Evolutionary conservation across 2,113 vertebrate genomes (phyloP), one percentile per base, ranked within the genome.

Genomic region (Limanda limanda): DNA sequence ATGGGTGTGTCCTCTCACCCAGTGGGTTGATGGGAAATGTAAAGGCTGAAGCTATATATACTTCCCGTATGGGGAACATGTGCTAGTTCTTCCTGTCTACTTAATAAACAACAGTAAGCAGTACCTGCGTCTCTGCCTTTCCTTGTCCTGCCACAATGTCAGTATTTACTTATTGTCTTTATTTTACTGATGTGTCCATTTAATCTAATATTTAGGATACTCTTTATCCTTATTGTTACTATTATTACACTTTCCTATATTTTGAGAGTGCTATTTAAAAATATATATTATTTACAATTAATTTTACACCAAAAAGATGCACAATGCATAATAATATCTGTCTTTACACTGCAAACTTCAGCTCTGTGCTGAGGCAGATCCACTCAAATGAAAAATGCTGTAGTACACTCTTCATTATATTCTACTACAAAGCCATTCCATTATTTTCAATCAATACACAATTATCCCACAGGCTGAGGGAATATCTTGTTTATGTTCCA

Each of bases 391-490:
- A 51, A 82, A 88, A 90, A 81, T 84, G 88, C 78, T 84, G 89
- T 85, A 79, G 58, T 81, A 64, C 69, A 79, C 81, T 85, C 60
- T 88, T 90, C 78, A 85, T 89, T 85, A 86, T 89, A 82, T 93
- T 90, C 65, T 82, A 87, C 87, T 77, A 66, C 60, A 66, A 87
- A 86, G 71, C 71, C 64, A 61, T 87, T 91, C 79, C 73, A 88
- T 92, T 31, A 31, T 31, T 8, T 31, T 86, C 78, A 94, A 93
- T 94, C 92, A 91, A 93, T 93, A 92, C 73, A 78, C 88, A 93
- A 94, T 94, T 91, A 93, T 89, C 74, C 79, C 58, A 71, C 58
- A 77, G 68, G 70, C 82, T 76, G 66, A 24, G 45, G 62, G 35
- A 81, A 90, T 88, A 85, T 93, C 78, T 94, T 89, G 82, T 92